These are phyloP conservation scores for Protomyctophum bolini DNA, from an alignment of 2,113 vertebrate genomes.

Conservation along the genomic window DNA sequence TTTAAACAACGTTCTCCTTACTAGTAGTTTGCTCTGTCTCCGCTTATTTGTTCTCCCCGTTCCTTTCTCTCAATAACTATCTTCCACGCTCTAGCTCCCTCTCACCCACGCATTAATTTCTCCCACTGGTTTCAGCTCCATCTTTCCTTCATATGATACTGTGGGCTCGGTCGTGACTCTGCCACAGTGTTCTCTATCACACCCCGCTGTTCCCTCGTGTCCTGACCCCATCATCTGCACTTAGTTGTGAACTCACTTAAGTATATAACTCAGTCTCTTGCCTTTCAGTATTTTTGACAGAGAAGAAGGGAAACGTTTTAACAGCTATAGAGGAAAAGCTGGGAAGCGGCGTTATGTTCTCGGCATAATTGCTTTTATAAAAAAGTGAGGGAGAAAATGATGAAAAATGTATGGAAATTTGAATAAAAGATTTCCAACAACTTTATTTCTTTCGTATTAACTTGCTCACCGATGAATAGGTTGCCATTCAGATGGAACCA, in stretches of 20 bases:
- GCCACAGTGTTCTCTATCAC: too few species aligned
- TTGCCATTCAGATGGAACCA: too few species aligned
- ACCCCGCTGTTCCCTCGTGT: too few species aligned
- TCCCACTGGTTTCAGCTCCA: not conserved
- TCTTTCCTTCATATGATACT: too few species aligned
- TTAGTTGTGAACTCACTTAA: too few species aligned
- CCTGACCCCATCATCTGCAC: too few species aligned
- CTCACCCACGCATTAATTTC: not conserved
- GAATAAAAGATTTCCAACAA: not conserved
- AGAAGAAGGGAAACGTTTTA: constrained; percentile 2
- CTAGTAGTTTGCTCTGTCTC: not conserved
- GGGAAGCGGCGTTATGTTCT: constrained; percentile 14
- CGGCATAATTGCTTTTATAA: constrained; percentile 1
- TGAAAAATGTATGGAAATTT: constrained; percentile 7
- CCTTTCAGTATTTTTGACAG: constrained; percentile 14
- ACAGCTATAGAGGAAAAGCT: constrained; percentile 21
- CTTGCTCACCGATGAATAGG: not conserved
- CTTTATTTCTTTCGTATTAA: not conserved
- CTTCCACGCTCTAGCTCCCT: not conserved
- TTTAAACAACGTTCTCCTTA: too few species aligned
- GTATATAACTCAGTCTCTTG: not conserved
- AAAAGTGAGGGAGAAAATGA: constrained; percentile 3
- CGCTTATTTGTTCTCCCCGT: not conserved
- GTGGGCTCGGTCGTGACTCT: too few species aligned
- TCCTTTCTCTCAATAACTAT: constrained; percentile 30